A percentile compares a stretch with the other conserved stretches of the same genome.
These are phyloP conservation scores for Drosophila testacea DNA, from an alignment of 2,888 invertebrate species.

Conservation along the genomic window DNA sequence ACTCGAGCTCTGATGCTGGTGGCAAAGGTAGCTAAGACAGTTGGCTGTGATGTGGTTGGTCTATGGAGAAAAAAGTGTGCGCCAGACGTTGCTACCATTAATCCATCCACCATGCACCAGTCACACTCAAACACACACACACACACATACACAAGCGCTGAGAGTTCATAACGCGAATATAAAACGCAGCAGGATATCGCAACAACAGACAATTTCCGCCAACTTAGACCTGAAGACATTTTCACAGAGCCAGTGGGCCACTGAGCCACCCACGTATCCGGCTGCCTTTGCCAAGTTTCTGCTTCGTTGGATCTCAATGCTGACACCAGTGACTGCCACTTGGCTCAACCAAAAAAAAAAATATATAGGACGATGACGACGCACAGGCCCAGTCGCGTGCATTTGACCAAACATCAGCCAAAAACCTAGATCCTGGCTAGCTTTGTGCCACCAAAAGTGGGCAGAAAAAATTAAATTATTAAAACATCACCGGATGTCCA, in stretches of 20 bases:
- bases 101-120: constrained; percentile 49
- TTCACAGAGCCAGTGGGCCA: constrained; percentile 25
- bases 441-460: constrained; percentile 8
- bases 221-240: constrained; percentile 78
- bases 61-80: constrained; percentile 54
- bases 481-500: constrained; percentile 77
- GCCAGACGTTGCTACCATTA: constrained; percentile 72
- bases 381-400: constrained; percentile 43
- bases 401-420: constrained; percentile 43
- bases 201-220: constrained; percentile 83
- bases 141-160: constrained; percentile 11
- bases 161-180: constrained; percentile 80
- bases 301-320: constrained; percentile 73
- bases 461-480: constrained; percentile 69
- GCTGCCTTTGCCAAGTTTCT: constrained; percentile 75
- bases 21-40: constrained; percentile 50
- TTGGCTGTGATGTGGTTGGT: constrained; percentile 24
- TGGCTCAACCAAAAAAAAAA: constrained; percentile 15
- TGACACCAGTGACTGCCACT: constrained; percentile 41
- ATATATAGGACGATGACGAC: constrained; percentile 23
- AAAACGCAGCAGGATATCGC: constrained; percentile 83
- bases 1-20: constrained; percentile 33
- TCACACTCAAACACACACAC: constrained; percentile 4
- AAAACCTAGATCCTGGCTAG: constrained; percentile 13
- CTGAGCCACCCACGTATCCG: constrained; percentile 59